These are phyloP conservation scores for Sycophila sp. DNA, from an alignment of 1,140 invertebrate genomes.

Conservation along the genomic window DNA sequence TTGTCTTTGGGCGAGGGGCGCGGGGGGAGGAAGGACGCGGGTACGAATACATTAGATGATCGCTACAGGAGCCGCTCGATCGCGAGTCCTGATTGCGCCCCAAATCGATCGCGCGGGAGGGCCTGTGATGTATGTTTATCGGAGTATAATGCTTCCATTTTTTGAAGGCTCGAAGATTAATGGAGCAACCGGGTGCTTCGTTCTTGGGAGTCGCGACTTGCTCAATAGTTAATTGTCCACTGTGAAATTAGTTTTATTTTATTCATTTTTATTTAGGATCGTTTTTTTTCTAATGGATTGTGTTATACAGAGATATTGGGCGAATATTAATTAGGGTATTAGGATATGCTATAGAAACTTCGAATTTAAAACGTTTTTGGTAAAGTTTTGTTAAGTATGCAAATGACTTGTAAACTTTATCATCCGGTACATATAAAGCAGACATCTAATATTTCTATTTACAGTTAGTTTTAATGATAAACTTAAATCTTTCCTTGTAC, in stretches of 20 bases:
- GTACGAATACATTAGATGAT: not conserved
- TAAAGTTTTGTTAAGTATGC: conserved; percentile 68
- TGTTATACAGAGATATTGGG: no score
- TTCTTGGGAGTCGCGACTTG: no score
- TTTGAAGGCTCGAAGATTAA: no score
- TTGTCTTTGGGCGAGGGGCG: not conserved
- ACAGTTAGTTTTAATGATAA: not conserved
- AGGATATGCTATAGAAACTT: no score
- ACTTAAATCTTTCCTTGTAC: not conserved
- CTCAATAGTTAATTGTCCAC: no score
- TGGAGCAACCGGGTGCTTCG: no score
- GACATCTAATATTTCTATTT: conserved; percentile 59
- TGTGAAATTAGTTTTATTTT: no score
- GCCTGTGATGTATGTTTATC: not conserved
- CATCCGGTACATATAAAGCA: conserved; percentile 72
- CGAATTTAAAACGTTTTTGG: no score
- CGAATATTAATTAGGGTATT: no score
- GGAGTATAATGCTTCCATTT: not conserved
- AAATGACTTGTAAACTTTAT: conserved; percentile 70
- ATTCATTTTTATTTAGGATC: no score
- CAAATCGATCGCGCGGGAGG: not conserved
- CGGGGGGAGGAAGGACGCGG: not conserved
- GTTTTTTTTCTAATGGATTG: no score
- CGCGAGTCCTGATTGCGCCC: not conserved
- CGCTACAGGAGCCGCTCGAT: not conserved